Conservation (phyloP, 2,888 invertebrate genomes). For the Teleogryllus oceanicus region DNA sequence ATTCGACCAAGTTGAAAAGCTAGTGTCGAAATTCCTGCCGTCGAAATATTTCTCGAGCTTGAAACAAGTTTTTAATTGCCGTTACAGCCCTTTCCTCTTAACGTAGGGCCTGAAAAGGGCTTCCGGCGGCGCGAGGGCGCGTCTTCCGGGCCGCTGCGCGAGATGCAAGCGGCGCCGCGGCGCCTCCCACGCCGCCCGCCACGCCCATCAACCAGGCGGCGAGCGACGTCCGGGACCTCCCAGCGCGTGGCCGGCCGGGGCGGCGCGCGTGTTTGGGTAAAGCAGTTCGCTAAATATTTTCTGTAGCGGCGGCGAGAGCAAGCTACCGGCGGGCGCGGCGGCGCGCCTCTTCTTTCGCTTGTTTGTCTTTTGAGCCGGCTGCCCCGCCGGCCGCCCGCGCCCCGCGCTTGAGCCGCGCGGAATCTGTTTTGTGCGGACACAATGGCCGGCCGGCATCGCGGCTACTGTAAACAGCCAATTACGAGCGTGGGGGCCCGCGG, state of each 20-base stretch:
- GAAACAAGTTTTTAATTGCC: no score
- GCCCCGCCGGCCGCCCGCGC: not conserved
- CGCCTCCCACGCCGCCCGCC: not conserved
- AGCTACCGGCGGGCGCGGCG: not conserved
- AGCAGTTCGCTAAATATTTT: constrained; percentile 10
- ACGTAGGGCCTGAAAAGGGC: no score
- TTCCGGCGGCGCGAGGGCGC: no score
- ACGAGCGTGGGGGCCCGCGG: constrained; percentile 10
- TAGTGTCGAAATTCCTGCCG: no score
- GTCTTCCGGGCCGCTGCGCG: not conserved
- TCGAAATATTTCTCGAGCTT: no score
- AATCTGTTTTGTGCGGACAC: constrained; percentile 10
- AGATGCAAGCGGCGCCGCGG: not conserved
- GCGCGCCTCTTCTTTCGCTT: not conserved
- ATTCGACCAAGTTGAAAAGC: no score
- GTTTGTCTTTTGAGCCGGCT: not conserved
- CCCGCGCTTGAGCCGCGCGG: not conserved
- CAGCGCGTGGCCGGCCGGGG: not conserved
- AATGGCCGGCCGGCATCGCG: not conserved
- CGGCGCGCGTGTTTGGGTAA: not conserved
- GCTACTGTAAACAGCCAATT: constrained; percentile 18
- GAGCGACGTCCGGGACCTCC: not conserved
- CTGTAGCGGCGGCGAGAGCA: not conserved
- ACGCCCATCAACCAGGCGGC: not conserved
- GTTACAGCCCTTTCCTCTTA: no score